Evolutionary conservation across 2,113 vertebrate species (phyloP), one percentile per base, ranked within the genome.

Genomic region (Lophotis ruficrista): DNA sequence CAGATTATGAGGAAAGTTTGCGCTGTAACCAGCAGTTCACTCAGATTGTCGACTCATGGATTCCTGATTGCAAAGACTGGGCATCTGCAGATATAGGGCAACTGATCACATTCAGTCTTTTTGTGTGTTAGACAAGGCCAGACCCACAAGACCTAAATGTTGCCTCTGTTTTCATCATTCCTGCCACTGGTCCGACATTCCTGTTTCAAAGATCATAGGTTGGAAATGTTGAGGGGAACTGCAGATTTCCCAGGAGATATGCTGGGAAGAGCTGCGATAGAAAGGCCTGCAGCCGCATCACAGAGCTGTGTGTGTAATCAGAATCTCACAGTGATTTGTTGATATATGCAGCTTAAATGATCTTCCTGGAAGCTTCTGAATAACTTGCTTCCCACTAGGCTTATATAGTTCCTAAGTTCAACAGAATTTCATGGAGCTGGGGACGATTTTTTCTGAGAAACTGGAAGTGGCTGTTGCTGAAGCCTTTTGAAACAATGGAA

Each of bases 11-110:
- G 18, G 14, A 62, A 56, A 27, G 6, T 10, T 69, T 83, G n/a
- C 3, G 1, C 27, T 1, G 2, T 14, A 48, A 9, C 10, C 0
- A 1, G 6, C 6, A 6, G 19, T n/a, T 87, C 6, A 9, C 12
- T 51, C 1, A 3, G 33, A 6, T 41, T 37, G 28, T 22, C 58
- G 54, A 30, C 33, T 71, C 6, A 6, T 3, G 7, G 28, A 4
- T 71, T 90, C 25, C 45, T n/a, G 18, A n/a, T 23, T 33, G 62
- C 25, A 37, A 20, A 71, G 35, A 17, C 37, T 53, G 28, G 15
- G 11, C 41, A 58, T 58, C 28, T 48, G 22, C 38, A 57, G 15
- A 23, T 53, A 12, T 0, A 48, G 31, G 28, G 10, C 45, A 60
- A 17, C 27, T 28, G 23, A 21, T 45, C 14, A 4, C 5, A 3